A percentile compares a stretch with the other conserved stretches of the same genome.
These are phyloP conservation scores for Pygmarrhopalites habei DNA, from an alignment of 1,140 invertebrate genomes.

Conservation along the genomic window DNA sequence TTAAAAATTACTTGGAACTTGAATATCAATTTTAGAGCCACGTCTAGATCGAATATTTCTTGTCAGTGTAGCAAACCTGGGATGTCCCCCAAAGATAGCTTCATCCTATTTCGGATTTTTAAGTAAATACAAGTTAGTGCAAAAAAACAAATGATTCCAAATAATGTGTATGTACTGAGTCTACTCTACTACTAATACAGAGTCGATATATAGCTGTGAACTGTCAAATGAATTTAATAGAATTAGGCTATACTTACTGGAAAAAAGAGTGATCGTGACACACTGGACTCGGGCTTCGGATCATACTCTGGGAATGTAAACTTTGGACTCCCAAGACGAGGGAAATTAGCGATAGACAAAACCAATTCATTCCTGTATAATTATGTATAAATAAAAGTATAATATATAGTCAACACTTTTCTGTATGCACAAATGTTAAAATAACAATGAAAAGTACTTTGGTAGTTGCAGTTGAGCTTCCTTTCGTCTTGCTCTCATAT, in stretches of 20 bases:
- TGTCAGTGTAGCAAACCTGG: constrained; percentile 89
- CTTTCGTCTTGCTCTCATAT: constrained; percentile 84
- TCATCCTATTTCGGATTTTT: too few species aligned
- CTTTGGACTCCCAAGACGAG: constrained; percentile 76
- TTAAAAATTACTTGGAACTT: constrained; percentile 71
- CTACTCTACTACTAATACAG: too few species aligned
- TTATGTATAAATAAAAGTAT: too few species aligned
- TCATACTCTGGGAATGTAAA: constrained; percentile 76
- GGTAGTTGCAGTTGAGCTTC: constrained; percentile 72
- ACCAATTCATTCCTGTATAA: constrained; percentile 78
- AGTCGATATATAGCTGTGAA: too few species aligned
- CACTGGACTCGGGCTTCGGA: constrained; percentile 59
- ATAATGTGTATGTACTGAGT: too few species aligned
- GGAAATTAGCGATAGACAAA: constrained; percentile 85
- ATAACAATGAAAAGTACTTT: too few species aligned
- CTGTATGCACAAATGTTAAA: too few species aligned
- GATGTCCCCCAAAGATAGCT: constrained; percentile 87
- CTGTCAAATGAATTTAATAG: too few species aligned
- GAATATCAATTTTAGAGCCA: constrained; percentile 91
- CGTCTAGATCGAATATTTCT: constrained; percentile 84
- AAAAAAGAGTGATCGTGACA: constrained; percentile 83
- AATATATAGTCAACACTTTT: too few species aligned
- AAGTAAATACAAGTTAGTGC: too few species aligned
- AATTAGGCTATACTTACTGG: too few species aligned
- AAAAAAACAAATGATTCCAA: too few species aligned